Base-by-base conservation (phyloP, 1,140 invertebrate species). In the Drosophila ananassae region DNA sequence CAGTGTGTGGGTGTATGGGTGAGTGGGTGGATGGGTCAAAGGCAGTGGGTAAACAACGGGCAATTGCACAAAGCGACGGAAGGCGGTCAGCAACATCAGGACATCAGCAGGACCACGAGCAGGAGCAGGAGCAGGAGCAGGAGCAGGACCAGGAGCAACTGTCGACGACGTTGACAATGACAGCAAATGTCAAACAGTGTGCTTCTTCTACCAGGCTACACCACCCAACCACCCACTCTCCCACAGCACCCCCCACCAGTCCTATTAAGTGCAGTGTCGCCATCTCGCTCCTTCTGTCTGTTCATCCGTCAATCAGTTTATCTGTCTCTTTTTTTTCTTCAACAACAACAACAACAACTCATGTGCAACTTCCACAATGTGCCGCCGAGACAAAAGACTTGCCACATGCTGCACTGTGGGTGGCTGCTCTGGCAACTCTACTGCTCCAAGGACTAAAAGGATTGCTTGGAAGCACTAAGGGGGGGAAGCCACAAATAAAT, bases 101-200 rank as follows among this genome's bases (percentile, higher is more conserved):
- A 77, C 7, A 34, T 17, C 17, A 17, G 17, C 17, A 17, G 17
- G 17, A 17, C 17, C 17, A 17, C 17, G 17, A 17, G 17, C 17
- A 66, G n/a, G 46, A 53, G 24, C 61, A 46, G 28, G 39, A 37
- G n/a, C 63, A 41, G 13, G 59, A 46, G 21, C 57, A 77, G 28
- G 58, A 52, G 12, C 51, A 77, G 17, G 17, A 17, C 17, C 17
- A 17, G 17, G 17, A 17, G 34, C 61, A 79, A 69, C 63, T 69
- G 67, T 68, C 56, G 73, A 75, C 67, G 46, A 77, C 73, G 57
- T 81, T 85, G 73, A 81, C 67, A 87, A 77, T 85, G 81, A 85
- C 77, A 81, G 81, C 78, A 85, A 85, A 85, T 85, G 81, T 85
- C 81, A 85, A 84, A 85, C 73, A 85, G 77, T 71, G 17, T 17